Conservation (phyloP, 2,797 vertebrate species). For the Typhlichthys subterraneus region DNA sequence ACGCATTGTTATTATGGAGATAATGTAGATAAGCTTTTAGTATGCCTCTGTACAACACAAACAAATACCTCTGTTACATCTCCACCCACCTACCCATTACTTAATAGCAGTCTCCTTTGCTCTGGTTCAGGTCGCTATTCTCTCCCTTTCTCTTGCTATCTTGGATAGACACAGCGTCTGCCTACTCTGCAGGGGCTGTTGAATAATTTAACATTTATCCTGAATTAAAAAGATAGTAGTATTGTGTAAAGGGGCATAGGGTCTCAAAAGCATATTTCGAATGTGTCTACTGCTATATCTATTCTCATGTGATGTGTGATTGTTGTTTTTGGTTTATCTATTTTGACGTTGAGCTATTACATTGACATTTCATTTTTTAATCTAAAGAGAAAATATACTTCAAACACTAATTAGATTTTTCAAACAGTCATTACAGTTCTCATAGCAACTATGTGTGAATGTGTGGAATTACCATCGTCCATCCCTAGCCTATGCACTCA, state of each 20-base stretch:
- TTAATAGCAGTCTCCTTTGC: neutral
- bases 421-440: too few relatives aligned
- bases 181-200: constrained; percentile 14
- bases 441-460: too few relatives aligned
- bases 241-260: neutral
- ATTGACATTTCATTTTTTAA: too few relatives aligned
- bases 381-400: too few relatives aligned
- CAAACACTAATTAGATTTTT: too few relatives aligned
- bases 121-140: neutral
- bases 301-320: too few relatives aligned
- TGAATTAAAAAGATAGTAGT: constrained; percentile 13
- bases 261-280: neutral
- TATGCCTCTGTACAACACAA: constrained; percentile 2
- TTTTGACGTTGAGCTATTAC: too few relatives aligned
- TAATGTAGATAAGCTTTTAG: constrained; percentile 8
- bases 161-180: constrained; percentile 24
- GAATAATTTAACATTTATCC: constrained; percentile 29
- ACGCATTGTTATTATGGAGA: constrained; percentile 8
- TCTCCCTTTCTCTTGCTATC: constrained; percentile 1
- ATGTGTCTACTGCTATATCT: too few relatives aligned
- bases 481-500: too few relatives aligned
- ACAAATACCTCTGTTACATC: constrained; percentile 6
- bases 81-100: neutral
- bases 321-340: too few relatives aligned
- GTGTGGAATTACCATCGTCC: too few relatives aligned